A percentile compares a stretch with the other conserved stretches of the same genome.
Conservation (phyloP, 2,888 invertebrate genomes). For the Pterobdella sp. region DNA sequence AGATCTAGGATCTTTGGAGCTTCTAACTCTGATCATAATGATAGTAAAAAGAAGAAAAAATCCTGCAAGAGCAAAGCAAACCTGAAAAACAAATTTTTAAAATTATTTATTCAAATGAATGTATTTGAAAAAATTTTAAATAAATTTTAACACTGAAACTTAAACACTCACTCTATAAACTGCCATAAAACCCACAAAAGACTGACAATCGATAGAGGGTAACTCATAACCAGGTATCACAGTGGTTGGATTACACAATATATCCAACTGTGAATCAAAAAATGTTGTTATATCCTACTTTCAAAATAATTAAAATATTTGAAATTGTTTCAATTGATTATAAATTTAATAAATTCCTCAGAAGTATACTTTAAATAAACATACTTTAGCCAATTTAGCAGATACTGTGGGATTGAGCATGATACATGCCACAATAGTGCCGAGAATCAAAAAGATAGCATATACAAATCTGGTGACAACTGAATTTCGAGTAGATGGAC, state of each 20-base stretch:
- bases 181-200: slow-evolving; percentile 86
- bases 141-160: not conserved
- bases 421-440: slow-evolving; percentile 79
- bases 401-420: slow-evolving; percentile 83
- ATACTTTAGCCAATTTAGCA: slow-evolving; percentile 68
- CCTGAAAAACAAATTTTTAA: slow-evolving; percentile 60
- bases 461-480: slow-evolving; percentile 94
- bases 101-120: not conserved
- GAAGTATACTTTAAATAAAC: not conserved
- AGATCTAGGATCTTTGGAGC: slow-evolving; percentile 81
- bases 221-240: not conserved
- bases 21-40: slow-evolving; percentile 65
- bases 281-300: not conserved
- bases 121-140: not conserved
- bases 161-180: slow-evolving; percentile 60
- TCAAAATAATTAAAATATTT: not conserved
- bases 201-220: slow-evolving; percentile 58
- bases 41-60: slow-evolving; percentile 87
- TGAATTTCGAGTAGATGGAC: slow-evolving; percentile 91
- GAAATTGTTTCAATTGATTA: too few species aligned
- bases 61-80: slow-evolving; percentile 83
- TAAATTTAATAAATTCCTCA: too few species aligned
- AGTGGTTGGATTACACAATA: slow-evolving; percentile 6
- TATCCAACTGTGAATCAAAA: slow-evolving; percentile 8
- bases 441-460: slow-evolving; percentile 80